Evolutionary conservation across 2,113 vertebrate genomes (phyloP).

Genomic region (Mustela nigripes): DNA sequence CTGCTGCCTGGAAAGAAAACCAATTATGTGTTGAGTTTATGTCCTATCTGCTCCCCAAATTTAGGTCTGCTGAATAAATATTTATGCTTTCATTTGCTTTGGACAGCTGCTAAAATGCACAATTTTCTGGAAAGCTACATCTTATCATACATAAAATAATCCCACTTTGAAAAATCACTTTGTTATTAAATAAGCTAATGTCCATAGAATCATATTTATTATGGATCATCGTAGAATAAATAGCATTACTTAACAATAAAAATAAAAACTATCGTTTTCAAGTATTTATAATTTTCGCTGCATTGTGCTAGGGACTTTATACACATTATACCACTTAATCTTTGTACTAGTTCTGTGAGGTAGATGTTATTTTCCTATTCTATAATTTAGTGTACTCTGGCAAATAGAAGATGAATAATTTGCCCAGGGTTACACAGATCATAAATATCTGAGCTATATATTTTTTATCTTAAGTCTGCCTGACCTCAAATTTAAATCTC

Average conservation of each 20-base stretch:
- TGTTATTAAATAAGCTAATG: background rate
- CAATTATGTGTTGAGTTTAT: background rate
- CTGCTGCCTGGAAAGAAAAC: background rate
- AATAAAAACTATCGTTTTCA: conserved; percentile 19
- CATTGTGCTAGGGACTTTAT: background rate
- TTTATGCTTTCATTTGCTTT: conserved; percentile 25
- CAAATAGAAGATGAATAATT: conserved; percentile 33
- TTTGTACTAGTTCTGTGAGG: background rate
- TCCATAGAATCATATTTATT: conserved; percentile 1
- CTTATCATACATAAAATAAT: conserved; percentile 31
- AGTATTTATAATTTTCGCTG: background rate
- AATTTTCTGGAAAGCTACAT: background rate
- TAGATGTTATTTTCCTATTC: background rate
- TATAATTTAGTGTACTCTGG: background rate
- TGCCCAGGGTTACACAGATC: background rate
- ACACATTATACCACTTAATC: background rate
- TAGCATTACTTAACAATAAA: conserved; percentile 1
- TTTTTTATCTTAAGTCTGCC: conserved; percentile 42
- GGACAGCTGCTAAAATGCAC: background rate
- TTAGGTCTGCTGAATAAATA: conserved; percentile 20
- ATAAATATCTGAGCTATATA: background rate
- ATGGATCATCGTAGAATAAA: background rate
- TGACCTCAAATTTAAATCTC: conserved; percentile 30
- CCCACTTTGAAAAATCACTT: background rate
- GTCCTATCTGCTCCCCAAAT: background rate